A percentile compares a stretch with the other conserved stretches of the same genome.
Conservation (phyloP, 2,888 invertebrate species). For the Nyleta sp. region DNA sequence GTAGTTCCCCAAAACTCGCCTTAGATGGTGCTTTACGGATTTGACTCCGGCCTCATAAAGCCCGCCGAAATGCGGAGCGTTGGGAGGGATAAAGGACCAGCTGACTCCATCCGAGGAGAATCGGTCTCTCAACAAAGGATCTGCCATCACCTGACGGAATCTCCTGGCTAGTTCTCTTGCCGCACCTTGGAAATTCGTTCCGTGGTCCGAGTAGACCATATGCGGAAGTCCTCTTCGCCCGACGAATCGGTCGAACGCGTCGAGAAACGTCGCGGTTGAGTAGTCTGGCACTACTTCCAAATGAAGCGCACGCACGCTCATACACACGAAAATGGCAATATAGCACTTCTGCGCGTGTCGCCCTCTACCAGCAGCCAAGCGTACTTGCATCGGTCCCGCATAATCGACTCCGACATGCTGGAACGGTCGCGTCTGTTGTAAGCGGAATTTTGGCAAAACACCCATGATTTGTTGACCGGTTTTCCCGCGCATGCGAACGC, state of each 20-base stretch:
- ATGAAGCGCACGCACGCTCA: neutral
- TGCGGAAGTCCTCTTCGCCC: neutral
- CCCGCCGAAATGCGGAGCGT: slow-evolving; percentile 37
- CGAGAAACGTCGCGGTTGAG: neutral
- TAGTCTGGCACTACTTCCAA: neutral
- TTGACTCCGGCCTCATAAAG: slow-evolving; percentile 28
- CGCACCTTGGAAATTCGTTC: neutral
- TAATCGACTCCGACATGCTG: slow-evolving; percentile 12
- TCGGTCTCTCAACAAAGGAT: neutral
- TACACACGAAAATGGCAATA: neutral
- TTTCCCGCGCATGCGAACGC: neutral
- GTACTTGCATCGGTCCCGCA: slow-evolving; percentile 6
- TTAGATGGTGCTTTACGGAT: slow-evolving; percentile 19
- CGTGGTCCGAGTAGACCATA: neutral
- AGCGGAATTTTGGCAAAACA: neutral
- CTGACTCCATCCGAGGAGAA: neutral
- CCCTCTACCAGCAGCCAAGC: slow-evolving; percentile 8
- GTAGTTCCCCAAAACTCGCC: neutral
- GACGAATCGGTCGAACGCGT: neutral
- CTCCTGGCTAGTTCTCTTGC: neutral
- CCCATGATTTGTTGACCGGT: slow-evolving; percentile 8
- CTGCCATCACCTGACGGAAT: neutral
- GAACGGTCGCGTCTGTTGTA: neutral
- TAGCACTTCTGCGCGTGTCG: neutral
- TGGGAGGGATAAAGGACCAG: slow-evolving; percentile 46